Evolutionary conservation across 2,113 vertebrate genomes (phyloP), one percentile per base, ranked within the genome.

Genomic region (Triplophysa rosa): DNA sequence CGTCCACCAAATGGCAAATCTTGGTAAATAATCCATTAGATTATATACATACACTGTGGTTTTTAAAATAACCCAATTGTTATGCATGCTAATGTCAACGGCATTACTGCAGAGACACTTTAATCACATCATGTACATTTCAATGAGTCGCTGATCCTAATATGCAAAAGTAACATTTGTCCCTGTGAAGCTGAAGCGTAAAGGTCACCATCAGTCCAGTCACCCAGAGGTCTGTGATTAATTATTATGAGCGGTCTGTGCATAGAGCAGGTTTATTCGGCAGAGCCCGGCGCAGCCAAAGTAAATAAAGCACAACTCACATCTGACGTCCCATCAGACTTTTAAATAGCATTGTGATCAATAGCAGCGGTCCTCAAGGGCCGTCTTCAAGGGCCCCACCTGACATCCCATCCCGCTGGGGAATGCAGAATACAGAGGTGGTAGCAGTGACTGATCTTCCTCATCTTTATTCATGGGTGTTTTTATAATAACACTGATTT

Each of bases 391-490:
- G 56, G 3, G 73, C 40, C 5, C 54, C n/a, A 29, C 21, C 72
- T 66, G 82, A 76, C 29, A 42, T 33, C 78, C 67, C 17, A 67
- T 21, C 12, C 21, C 64, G 73, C 61, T 45, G 49, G 63, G 54
- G 52, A 63, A 26, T 74, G 8, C 14, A 47, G 58, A 62, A 74
- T 37, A 58, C 6, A 62, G 58, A 45, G 64, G 11, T 9, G 14
- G 3, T 21, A 42, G 24, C 49, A 24, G 64, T 23, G 29, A 68
- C n/a, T 21, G 24, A 7, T 42, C 68, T 4, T n/a, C 21, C 74
- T 84, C 74, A 78, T 81, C 56, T 80, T 78, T 81, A 84, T 78
- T 80, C 74, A 80, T 84, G 78, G 54, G 40, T 29, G 24, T 42
- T 84, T 68, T 64, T 84, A 68, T 77, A 54, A 75, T 80, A 49